phyloP scores from a whole-genome alignment of 2,113 vertebrate species.

The Trochalopteron elliotii region DNA sequence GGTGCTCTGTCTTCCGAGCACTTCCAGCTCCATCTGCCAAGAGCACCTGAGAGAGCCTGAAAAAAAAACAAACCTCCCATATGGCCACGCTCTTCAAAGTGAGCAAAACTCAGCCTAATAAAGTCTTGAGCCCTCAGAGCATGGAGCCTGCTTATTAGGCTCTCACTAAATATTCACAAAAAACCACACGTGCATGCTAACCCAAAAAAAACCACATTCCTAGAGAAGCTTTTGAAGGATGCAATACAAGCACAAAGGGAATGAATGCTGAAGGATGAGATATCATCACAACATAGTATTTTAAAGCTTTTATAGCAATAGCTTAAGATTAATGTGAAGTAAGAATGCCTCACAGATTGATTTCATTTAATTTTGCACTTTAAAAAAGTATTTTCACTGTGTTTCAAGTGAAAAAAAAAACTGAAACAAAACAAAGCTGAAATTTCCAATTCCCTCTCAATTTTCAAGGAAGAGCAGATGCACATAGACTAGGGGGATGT shows the following conservation, averaged over 20 bases:
- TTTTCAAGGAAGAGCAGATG: background rate
- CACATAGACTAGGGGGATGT: fast-evolving
- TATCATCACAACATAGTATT: background rate
- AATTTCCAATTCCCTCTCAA: background rate
- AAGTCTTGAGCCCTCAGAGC: background rate
- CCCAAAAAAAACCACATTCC: background rate
- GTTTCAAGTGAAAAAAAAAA: background rate
- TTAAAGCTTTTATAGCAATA: background rate
- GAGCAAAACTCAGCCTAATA: background rate
- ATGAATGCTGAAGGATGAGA: background rate
- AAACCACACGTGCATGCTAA: background rate
- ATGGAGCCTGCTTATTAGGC: background rate
- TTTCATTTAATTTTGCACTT: background rate
- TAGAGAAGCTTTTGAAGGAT: background rate
- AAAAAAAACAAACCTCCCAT: background rate
- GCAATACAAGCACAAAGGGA: fast-evolving
- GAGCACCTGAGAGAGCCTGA: background rate
- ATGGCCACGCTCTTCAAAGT: background rate
- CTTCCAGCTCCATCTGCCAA: constrained; percentile 15
- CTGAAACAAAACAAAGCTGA: fast-evolving
- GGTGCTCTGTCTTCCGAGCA: background rate
- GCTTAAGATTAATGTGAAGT: background rate
- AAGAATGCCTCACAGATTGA: background rate
- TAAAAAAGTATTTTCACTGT: background rate
- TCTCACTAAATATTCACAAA: background rate